phyloP scores from a whole-genome alignment of 2,888 invertebrate genomes.

The Brachypterus glaber region DNA sequence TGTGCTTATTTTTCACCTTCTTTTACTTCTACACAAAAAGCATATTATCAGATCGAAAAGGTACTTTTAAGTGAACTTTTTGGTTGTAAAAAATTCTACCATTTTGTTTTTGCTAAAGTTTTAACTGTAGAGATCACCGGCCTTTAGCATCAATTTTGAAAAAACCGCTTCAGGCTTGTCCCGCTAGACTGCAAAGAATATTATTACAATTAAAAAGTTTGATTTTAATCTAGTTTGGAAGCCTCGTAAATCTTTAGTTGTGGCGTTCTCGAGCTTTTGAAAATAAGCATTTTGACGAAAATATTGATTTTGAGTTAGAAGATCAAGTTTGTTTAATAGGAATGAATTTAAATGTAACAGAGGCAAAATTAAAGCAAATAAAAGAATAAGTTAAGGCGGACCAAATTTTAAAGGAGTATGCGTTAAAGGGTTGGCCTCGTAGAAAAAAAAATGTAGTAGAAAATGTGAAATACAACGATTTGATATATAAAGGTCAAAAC shows the following conservation, averaged over 20 bases:
- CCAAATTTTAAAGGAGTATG: not conserved
- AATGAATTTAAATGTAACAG: slow-evolving; percentile 3
- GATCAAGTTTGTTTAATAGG: slow-evolving; percentile 5
- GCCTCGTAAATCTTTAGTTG: slow-evolving; percentile 19
- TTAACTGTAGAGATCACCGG: slow-evolving; percentile 31
- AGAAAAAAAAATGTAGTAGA: not conserved
- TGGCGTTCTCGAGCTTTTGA: slow-evolving; percentile 4
- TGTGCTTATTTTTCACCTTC: slow-evolving; percentile 31
- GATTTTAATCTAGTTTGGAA: slow-evolving; percentile 31
- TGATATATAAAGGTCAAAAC: not conserved
- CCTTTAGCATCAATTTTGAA: slow-evolving; percentile 28
- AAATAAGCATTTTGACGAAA: slow-evolving; percentile 4
- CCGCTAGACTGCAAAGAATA: no score
- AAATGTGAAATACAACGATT: not conserved
- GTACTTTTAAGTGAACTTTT: no score
- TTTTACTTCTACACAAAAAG: slow-evolving; percentile 25
- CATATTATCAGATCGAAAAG: slow-evolving; percentile 34
- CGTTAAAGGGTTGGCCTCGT: not conserved
- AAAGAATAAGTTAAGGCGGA: not conserved
- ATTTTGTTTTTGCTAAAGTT: slow-evolving; percentile 27
- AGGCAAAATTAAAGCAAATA: slow-evolving; percentile 1
- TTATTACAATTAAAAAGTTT: no score
- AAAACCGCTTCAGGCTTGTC: slow-evolving; percentile 24
- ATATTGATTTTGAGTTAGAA: slow-evolving; percentile 3
- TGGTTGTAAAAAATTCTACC: slow-evolving; percentile 27